Evolutionary conservation across 1,140 invertebrate genomes (phyloP), one percentile per base, ranked within the genome.

Genomic region (Drosophila subpulchrella): DNA sequence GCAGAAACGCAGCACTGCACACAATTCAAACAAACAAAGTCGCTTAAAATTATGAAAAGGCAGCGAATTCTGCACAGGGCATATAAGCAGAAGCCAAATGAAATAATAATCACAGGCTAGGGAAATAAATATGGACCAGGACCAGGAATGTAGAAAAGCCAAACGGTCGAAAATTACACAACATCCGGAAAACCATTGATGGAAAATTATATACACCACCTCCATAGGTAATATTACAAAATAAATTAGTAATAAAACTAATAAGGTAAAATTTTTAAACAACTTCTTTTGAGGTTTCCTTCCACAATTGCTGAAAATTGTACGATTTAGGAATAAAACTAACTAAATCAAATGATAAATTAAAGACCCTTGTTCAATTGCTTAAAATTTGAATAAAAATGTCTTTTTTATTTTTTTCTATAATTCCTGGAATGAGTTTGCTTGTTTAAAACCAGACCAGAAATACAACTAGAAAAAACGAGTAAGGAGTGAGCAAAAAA

Each of bases 11-110:
- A 42, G 13, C 53, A 20, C 15, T 20, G 53, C 53, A 47, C 42
- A 17, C 61, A 76, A 76, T 67, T 76, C 74, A 75, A 76, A 76
- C 74, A 76, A 76, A 76, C 74, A 74, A 48, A 75, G 42, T 53
- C 55, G 70, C 60, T 54, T 60, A 75, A 56, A 60, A 59, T 83
- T 75, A 78, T 78, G 74, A 67, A 65, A 73, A 74, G 59, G 27
- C 39, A 42, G 24, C 20, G 13, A 34, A 55, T 24, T 54, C n/a
- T 24, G 32, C 41, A 34, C 30, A 59, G 53, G 42, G 34, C 47
- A 50, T 10, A 34, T 39, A 27, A 20, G 41, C 67, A 36, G 42
- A 42, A 56, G 55, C 47, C 46, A 66, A 62, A 72, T 54, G 67
- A 70, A 84, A 81, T 68, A 84, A 84, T 84, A 73, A 77, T 54